phyloP scores from a whole-genome alignment of 2,888 invertebrate genomes.

The Orthosia gothica region DNA sequence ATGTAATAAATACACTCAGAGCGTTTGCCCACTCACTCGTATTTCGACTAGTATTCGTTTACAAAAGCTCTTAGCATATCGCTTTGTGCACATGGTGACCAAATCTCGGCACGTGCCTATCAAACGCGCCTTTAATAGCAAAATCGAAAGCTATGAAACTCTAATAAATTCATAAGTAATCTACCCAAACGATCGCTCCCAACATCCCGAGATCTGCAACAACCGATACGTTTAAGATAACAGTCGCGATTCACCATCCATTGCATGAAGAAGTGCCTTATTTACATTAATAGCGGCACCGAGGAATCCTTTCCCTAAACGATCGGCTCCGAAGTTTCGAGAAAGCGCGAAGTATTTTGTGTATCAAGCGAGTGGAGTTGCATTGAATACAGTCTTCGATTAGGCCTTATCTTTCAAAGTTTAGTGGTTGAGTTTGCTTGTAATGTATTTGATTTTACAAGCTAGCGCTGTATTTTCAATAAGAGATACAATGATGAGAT shows the following conservation, averaged over 20 bases:
- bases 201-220: background rate
- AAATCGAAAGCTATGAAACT: background rate
- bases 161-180: slow-evolving; percentile 17
- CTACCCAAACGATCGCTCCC: background rate
- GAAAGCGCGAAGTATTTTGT: slow-evolving; percentile 18
- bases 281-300: slow-evolving; percentile 28
- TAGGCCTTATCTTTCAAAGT: background rate
- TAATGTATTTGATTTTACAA: background rate
- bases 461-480: background rate
- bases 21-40: too few species aligned
- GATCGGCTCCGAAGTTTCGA: slow-evolving; percentile 12
- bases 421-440: slow-evolving; percentile 2
- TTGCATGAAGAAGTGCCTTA: slow-evolving; percentile 35
- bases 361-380: background rate
- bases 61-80: too few species aligned
- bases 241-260: slow-evolving; percentile 21
- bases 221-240: slow-evolving; percentile 40
- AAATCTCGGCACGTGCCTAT: background rate
- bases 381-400: background rate
- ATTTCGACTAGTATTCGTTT: too few species aligned
- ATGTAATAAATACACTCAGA: too few species aligned
- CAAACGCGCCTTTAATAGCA: background rate
- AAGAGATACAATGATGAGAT: background rate
- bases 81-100: background rate
- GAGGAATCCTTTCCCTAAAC: slow-evolving; percentile 13